phyloP scores from a whole-genome alignment of 1,140 invertebrate species.

The Ephestia elutella region DNA sequence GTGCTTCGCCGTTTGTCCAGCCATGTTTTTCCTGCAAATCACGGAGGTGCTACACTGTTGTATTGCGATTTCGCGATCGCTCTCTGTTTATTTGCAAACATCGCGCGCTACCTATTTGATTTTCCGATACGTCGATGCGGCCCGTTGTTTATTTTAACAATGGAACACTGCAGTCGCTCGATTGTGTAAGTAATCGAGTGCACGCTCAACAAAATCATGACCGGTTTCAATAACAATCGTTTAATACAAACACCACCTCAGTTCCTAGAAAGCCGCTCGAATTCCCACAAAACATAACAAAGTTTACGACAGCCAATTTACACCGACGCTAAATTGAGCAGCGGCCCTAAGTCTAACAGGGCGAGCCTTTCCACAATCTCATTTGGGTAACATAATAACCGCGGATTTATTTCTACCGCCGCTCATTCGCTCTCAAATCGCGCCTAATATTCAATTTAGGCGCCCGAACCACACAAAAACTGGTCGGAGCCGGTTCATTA shows the following conservation, averaged over 20 bases:
- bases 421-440: slow-evolving; percentile 67
- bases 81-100: slow-evolving; percentile 51
- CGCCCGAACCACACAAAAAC: slow-evolving; percentile 69
- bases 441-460: slow-evolving; percentile 72
- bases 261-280: slow-evolving; percentile 36
- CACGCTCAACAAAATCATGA: neutral
- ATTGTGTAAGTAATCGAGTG: neutral
- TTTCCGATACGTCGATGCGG: slow-evolving; percentile 34
- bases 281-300: slow-evolving; percentile 43
- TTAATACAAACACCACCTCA: neutral
- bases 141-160: slow-evolving; percentile 35
- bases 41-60: slow-evolving; percentile 59
- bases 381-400: slow-evolving; percentile 69
- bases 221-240: slow-evolving; percentile 8
- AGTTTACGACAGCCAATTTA: slow-evolving; percentile 54
- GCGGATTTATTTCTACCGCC: slow-evolving; percentile 65
- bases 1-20: slow-evolving; percentile 41
- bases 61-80: slow-evolving; percentile 16
- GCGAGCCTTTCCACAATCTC: slow-evolving; percentile 58
- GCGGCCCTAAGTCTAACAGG: slow-evolving; percentile 45
- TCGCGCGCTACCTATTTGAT: slow-evolving; percentile 35
- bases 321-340: slow-evolving; percentile 58
- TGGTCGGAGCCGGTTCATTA: slow-evolving; percentile 69
- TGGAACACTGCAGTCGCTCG: slow-evolving; percentile 11
- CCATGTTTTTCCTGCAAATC: slow-evolving; percentile 64